Conservation (phyloP, 35 echinoderm and acorn worm species). For the Heliocidaris erythrogramma region DNA sequence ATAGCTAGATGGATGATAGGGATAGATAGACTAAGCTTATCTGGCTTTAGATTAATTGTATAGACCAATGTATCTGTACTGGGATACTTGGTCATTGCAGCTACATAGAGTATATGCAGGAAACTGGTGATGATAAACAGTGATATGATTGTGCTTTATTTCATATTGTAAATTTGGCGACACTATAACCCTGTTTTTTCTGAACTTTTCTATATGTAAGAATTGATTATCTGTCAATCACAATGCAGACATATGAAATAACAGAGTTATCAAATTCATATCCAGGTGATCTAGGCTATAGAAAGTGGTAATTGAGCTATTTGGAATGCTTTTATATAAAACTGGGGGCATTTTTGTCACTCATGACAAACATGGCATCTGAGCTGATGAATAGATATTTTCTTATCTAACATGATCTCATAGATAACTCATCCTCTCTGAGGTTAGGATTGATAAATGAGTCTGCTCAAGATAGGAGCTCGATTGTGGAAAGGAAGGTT, state of each 20-base stretch:
- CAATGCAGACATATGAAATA: too few relatives aligned
- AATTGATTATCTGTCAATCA: too few relatives aligned
- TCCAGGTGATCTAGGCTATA: too few relatives aligned
- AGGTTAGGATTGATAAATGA: background rate
- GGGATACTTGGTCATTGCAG: background rate
- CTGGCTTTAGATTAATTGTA: background rate
- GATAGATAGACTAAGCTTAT: background rate
- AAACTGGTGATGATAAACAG: too few relatives aligned
- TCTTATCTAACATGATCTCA: background rate
- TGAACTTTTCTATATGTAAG: too few relatives aligned
- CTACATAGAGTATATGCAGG: too few relatives aligned
- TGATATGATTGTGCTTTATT: too few relatives aligned
- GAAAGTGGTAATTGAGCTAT: background rate
- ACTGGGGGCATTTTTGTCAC: background rate
- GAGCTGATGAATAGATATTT: background rate
- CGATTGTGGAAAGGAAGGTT: background rate
- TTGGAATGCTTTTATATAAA: background rate
- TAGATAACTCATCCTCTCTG: background rate
- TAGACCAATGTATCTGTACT: background rate
- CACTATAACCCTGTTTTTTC: too few relatives aligned
- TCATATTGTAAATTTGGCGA: too few relatives aligned
- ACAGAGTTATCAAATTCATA: too few relatives aligned
- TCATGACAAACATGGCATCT: background rate
- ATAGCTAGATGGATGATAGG: background rate
- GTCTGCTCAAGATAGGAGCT: background rate